Base-by-base conservation (phyloP, 2,888 invertebrate genomes). In the Cryptophagus acutangulus region DNA sequence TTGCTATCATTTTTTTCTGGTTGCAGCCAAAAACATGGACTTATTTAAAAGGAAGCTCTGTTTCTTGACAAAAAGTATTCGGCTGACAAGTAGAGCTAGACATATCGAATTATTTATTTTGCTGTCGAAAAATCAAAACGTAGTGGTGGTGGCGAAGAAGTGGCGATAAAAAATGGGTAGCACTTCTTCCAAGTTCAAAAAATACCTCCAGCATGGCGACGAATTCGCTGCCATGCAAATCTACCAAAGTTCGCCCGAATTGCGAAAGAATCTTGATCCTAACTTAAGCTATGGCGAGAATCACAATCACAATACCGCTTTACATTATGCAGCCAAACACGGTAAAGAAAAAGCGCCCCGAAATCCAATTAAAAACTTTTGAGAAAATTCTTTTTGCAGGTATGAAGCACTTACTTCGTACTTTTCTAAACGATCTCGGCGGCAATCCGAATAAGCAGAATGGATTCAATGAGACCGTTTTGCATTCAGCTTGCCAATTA, bases 381-480 rank as follows among this genome's bases (percentile, higher is more conserved):
- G n/a, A n/a, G n/a, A n/a, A n/a, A n/a, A 26, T 26, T 26, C 2
- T 37, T 6, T n/a, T 50, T 56, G 9, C 38, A 69, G 69, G 68
- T 42, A 71, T 72, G 72, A 78, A 79, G 58, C 77, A 77, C 54
- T 64, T 81, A 46, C 62, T 80, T 16, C 67, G 81, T 55, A 77
- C 79, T 43, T 81, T 82, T 61, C 66, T 82, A 16, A 74, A 72
- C 57, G 79, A 81, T 46, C 67, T 78, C 40, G 75, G 76, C 18
- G 82, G 81, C 5, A 81, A 82, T 63, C 81, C 82, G 13, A 82
- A 82, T 65, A 81, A 81, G 65, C 75, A 74, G 44, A 82, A 82
- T 62, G 74, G 70, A 12, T 65, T 70, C 31, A 79, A 81, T 56
- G 79, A 82, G 61, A 79, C 78, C 1, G 74, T 77, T 5, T 65